Conservation (phyloP, 2,888 invertebrate species). For the Maniola hyperantus region DNA sequence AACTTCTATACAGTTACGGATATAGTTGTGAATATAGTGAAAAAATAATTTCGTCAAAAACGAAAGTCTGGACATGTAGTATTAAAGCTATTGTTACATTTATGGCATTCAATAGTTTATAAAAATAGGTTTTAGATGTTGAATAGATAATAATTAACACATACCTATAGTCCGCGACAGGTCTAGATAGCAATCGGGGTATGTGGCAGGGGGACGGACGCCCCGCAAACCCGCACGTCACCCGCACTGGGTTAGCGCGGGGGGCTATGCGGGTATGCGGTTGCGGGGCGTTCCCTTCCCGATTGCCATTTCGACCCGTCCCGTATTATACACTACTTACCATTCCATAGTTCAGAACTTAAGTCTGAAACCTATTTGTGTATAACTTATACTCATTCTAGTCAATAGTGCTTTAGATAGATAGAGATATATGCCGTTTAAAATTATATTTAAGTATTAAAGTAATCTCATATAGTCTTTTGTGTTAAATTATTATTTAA, state of each 20-base stretch:
- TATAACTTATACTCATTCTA: constrained; percentile 18
- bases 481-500: neutral
- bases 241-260: too few relatives aligned
- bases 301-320: too few relatives aligned
- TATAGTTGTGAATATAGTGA: neutral
- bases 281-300: too few relatives aligned
- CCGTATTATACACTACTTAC: neutral
- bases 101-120: constrained; percentile 5
- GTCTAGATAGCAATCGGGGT: too few relatives aligned
- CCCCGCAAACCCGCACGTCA: too few relatives aligned
- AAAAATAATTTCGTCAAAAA: neutral
- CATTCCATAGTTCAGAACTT: constrained; percentile 16
- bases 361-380: constrained; percentile 5
- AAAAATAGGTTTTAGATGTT: neutral
- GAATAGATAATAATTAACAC: neutral
- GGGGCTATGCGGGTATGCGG: too few relatives aligned
- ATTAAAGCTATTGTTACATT: constrained; percentile 6
- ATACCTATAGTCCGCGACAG: too few relatives aligned
- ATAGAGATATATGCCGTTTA: neutral
- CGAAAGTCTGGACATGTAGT: constrained; percentile 4
- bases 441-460: constrained; percentile 5
- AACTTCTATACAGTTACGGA: neutral
- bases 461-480: neutral
- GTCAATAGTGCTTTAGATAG: constrained; percentile 24
- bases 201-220: too few relatives aligned